Percentiles rank a stretch among this genome's conserved stretches.
phyloP scores from a whole-genome alignment of 2,888 invertebrate genomes.

The Oegoconia quadripuncta region DNA sequence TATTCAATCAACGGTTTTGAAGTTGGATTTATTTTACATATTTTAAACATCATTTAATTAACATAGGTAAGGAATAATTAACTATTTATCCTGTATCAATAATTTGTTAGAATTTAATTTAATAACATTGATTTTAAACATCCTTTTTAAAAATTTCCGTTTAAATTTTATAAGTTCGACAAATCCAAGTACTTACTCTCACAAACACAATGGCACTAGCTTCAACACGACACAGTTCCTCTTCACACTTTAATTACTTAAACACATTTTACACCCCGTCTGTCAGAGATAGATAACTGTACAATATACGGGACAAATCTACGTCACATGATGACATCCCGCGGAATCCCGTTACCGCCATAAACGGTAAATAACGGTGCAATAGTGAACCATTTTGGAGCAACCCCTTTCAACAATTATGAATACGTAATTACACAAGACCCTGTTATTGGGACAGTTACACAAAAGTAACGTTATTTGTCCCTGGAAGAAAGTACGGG shows the following conservation, averaged over 20 bases:
- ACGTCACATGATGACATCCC: constrained; percentile 39
- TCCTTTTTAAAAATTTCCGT: no score
- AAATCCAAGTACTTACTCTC: no score
- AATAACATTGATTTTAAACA: no score
- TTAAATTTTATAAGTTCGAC: no score
- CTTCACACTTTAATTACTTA: constrained; percentile 48
- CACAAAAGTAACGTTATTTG: constrained; percentile 63
- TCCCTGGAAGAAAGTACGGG: constrained; percentile 59
- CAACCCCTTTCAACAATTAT: constrained; percentile 63
- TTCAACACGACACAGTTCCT: constrained; percentile 24
- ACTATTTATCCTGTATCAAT: no score
- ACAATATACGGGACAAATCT: constrained; percentile 29
- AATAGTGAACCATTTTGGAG: constrained; percentile 61
- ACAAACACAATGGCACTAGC: no score
- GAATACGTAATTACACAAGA: constrained; percentile 70
- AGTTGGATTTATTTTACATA: no score
- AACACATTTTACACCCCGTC: constrained; percentile 38
- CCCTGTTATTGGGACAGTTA: constrained; percentile 57
- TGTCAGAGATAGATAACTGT: constrained; percentile 26
- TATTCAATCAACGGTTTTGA: no score
- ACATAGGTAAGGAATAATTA: no score
- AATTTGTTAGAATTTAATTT: no score
- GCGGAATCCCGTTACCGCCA: constrained; percentile 53
- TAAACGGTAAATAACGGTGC: constrained; percentile 54
- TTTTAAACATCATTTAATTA: no score